Conservation (phyloP, 2,888 invertebrate species). For the Azorinus chamasolen region DNA sequence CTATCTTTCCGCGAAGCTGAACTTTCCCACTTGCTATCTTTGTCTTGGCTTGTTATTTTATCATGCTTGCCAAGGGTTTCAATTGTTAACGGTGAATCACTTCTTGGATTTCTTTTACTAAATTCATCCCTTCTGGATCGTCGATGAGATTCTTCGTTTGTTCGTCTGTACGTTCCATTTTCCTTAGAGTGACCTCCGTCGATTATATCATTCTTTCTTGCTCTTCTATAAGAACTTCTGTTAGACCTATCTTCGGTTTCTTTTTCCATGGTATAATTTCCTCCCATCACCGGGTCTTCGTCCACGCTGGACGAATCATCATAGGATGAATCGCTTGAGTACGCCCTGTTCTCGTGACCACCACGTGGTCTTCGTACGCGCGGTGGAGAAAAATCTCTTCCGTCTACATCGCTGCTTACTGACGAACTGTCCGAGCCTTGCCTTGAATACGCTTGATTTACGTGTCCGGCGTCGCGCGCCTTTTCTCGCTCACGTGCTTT, state of each 20-base stretch:
- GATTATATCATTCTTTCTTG: slow-evolving; percentile 26
- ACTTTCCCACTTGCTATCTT: slow-evolving; percentile 33
- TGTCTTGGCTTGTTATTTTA: slow-evolving; percentile 46
- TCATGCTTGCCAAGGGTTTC: slow-evolving; percentile 58
- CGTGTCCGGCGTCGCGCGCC: slow-evolving; percentile 47
- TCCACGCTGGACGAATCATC: slow-evolving; percentile 62
- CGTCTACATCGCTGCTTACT: slow-evolving; percentile 50
- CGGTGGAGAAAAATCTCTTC: slow-evolving; percentile 59
- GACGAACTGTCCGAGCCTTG: slow-evolving; percentile 55
- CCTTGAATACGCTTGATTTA: slow-evolving; percentile 52
- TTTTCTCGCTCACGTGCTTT: slow-evolving; percentile 18
- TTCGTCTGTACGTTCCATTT: slow-evolving; percentile 30
- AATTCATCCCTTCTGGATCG: slow-evolving; percentile 53
- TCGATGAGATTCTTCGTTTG: slow-evolving; percentile 32
- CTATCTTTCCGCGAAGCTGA: slow-evolving; percentile 23
- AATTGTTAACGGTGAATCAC: slow-evolving; percentile 63
- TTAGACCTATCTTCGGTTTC: slow-evolving; percentile 31
- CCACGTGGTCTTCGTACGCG: slow-evolving; percentile 58
- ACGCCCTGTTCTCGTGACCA: slow-evolving; percentile 52
- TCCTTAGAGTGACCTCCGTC: slow-evolving; percentile 12
- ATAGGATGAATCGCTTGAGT: slow-evolving; percentile 57
- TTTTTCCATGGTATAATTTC: slow-evolving; percentile 40
- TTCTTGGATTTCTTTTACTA: slow-evolving; percentile 58
- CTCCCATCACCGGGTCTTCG: slow-evolving; percentile 48
- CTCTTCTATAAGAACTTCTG: slow-evolving; percentile 47